These are phyloP conservation scores for Arrhopalites spinosus DNA, from an alignment of 2,888 invertebrate genomes.

Conservation along the genomic window DNA sequence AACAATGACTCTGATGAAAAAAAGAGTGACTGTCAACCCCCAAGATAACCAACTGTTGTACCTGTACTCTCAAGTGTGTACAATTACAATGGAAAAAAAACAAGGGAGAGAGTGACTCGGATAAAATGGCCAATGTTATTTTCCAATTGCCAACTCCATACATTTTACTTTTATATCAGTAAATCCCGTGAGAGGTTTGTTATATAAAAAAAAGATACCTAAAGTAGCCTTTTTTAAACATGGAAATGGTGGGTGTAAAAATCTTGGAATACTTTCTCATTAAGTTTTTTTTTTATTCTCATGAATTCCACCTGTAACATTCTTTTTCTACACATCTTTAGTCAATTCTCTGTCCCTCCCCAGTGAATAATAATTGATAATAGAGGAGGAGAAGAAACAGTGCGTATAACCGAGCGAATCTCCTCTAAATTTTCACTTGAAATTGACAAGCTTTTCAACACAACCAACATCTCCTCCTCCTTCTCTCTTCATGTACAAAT, in stretches of 20 bases:
- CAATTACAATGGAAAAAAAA: too few relatives aligned
- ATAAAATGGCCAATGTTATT: too few relatives aligned
- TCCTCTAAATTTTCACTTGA: constrained; percentile 11
- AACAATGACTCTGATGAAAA: constrained; percentile 27
- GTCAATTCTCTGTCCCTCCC: constrained; percentile 10
- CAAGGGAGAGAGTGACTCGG: too few relatives aligned
- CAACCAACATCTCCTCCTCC: too few relatives aligned
- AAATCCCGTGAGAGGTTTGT: too few relatives aligned
- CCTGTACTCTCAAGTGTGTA: background rate
- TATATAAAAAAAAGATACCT: too few relatives aligned
- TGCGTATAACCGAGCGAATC: constrained; percentile 31
- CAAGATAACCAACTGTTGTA: background rate
- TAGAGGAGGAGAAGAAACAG: constrained; percentile 32
- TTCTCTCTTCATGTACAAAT: background rate
- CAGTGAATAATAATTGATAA: constrained; percentile 30
- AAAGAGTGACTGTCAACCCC: constrained; percentile 11
- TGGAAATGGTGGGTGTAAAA: background rate
- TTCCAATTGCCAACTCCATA: too few relatives aligned
- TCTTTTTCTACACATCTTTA: background rate
- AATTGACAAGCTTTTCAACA: background rate
- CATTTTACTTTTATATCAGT: too few relatives aligned
- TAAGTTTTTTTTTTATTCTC: constrained; percentile 16
- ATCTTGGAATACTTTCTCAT: background rate
- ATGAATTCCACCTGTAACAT: background rate
- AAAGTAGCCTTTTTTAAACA: too few relatives aligned